These are phyloP conservation scores for Myopa tessellatipennis DNA, from an alignment of 2,888 invertebrate species.

Conservation along the genomic window DNA sequence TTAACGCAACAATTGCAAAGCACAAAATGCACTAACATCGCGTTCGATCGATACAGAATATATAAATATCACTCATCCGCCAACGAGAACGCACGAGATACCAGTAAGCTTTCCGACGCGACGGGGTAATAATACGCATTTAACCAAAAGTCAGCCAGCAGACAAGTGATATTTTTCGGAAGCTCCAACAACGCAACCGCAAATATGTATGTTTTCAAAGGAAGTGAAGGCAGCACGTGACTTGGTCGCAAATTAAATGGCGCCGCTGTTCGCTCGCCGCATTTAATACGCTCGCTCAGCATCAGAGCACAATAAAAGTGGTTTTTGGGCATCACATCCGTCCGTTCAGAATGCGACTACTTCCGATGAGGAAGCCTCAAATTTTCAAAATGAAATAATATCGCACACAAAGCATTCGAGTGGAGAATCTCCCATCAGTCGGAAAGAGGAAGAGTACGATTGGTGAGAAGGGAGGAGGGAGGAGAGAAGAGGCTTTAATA, in stretches of 20 bases:
- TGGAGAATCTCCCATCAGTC: not conserved
- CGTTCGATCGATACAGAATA: not conserved
- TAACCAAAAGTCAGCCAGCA: not conserved
- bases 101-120: not conserved
- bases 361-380: slow-evolving; percentile 49
- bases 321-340: slow-evolving; percentile 27
- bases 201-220: slow-evolving; percentile 36
- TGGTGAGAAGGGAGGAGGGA: too few species aligned
- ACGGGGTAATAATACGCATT: not conserved
- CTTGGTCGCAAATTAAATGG: slow-evolving; percentile 32
- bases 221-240: slow-evolving; percentile 33
- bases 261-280: slow-evolving; percentile 8
- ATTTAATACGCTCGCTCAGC: slow-evolving; percentile 31
- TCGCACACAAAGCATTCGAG: slow-evolving; percentile 29
- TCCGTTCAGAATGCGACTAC: slow-evolving; percentile 48
- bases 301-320: slow-evolving; percentile 18
- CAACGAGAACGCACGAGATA: not conserved
- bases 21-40: not conserved
- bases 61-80: slow-evolving; percentile 7
- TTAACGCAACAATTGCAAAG: not conserved
- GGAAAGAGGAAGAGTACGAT: too few species aligned
- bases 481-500: too few species aligned
- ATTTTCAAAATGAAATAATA: slow-evolving; percentile 40
- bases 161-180: not conserved
- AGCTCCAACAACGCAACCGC: slow-evolving; percentile 3